A percentile compares a stretch with the other conserved stretches of the same genome.
phyloP scores from a whole-genome alignment of 2,888 invertebrate genomes.

The Ennomos fuscantarius region DNA sequence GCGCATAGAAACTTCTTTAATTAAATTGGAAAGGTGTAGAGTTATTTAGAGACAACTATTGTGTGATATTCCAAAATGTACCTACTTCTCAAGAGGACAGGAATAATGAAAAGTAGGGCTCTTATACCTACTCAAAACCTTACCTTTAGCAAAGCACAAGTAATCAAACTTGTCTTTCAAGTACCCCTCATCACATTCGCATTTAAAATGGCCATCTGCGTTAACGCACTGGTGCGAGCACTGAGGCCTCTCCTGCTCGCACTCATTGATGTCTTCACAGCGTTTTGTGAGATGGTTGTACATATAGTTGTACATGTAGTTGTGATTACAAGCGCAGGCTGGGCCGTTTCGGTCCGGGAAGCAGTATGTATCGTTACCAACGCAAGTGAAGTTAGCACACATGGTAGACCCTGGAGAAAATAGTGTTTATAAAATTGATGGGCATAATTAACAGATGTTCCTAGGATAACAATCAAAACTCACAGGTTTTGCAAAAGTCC shows the following conservation, averaged over 20 bases:
- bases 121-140: conserved; percentile 24
- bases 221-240: conserved; percentile 90
- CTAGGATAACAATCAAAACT: conserved; percentile 38
- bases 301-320: conserved; percentile 58
- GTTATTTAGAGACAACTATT: too few species aligned
- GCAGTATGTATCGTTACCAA: conserved; percentile 50
- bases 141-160: conserved; percentile 65
- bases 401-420: conserved; percentile 62
- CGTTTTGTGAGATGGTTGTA: conserved; percentile 59
- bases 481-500: conserved; percentile 61
- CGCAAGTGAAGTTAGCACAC: conserved; percentile 62
- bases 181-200: conserved; percentile 85
- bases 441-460: too few species aligned
- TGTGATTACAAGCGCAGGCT: conserved; percentile 81
- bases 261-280: conserved; percentile 88
- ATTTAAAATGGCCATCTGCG: conserved; percentile 83
- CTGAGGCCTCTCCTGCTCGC: conserved; percentile 83
- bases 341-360: conserved; percentile 60
- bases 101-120: not conserved
- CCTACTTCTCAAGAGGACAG: too few species aligned
- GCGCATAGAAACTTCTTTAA: too few species aligned
- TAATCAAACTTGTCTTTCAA: conserved; percentile 48
- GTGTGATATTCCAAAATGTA: too few species aligned
- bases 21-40: too few species aligned
- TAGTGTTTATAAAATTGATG: too few species aligned